Conservation (phyloP, 1,140 invertebrate species). For the Antheraea mylitta region DNA sequence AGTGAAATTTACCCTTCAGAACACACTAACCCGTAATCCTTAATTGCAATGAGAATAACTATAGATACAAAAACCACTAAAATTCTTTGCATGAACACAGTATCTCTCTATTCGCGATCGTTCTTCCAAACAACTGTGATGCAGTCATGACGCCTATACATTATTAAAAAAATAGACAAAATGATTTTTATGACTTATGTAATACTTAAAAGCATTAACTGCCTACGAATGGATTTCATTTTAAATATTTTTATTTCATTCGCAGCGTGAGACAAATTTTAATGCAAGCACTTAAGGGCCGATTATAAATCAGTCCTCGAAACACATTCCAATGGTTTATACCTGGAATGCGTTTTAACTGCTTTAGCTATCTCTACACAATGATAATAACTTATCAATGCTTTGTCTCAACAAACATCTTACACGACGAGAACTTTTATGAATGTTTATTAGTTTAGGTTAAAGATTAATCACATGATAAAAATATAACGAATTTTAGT, state of each 20-base stretch:
- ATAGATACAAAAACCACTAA: no score
- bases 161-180: not conserved
- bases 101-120: not conserved
- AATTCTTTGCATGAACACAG: not conserved
- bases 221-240: not conserved
- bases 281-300: not conserved
- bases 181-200: not conserved
- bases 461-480: not conserved
- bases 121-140: not conserved
- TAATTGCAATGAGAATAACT: no score
- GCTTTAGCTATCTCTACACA: not conserved
- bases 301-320: slow-evolving; percentile 13
- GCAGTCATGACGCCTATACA: not conserved
- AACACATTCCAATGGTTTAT: slow-evolving; percentile 2
- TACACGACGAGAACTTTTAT: not conserved
- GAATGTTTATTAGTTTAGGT: not conserved
- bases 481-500: no score
- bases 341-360: slow-evolving; percentile 5
- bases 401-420: not conserved
- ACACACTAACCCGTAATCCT: no score
- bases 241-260: not conserved
- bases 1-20: no score
- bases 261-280: slow-evolving; percentile 10
- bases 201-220: not conserved
- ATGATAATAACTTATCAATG: slow-evolving; percentile 5